These are phyloP conservation scores for Caenorhabditis sp. DNA, from an alignment of 2,888 invertebrate species.

Conservation along the genomic window DNA sequence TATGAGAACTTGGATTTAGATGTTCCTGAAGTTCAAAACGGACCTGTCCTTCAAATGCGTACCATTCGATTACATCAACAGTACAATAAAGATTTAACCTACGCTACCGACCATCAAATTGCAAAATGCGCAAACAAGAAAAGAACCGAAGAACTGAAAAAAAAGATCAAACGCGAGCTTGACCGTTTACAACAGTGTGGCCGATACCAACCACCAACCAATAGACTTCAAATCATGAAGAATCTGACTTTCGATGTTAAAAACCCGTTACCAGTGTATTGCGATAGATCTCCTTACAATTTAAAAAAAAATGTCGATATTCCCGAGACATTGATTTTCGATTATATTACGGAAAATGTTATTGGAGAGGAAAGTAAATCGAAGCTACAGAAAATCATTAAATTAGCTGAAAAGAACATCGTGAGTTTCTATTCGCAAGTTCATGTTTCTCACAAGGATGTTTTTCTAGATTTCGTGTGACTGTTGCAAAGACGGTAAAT, in stretches of 20 bases:
- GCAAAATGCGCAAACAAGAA: no score
- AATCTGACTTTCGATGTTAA: neutral
- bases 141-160: no score
- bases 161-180: no score
- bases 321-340: neutral
- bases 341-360: neutral
- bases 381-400: neutral
- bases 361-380: neutral
- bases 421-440: neutral
- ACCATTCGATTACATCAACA: no score
- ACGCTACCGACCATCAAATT: no score
- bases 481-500: neutral
- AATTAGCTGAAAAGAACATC: neutral
- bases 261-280: neutral
- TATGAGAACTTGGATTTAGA: no score
- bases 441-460: neutral
- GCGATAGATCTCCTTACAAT: neutral
- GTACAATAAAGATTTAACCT: no score
- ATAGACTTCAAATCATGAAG: neutral
- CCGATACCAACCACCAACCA: neutral
- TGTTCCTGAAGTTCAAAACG: no score
- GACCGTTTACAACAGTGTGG: no score
- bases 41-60: no score
- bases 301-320: neutral
- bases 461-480: conserved; percentile 14